Evolutionary conservation across 1,140 invertebrate species (phyloP).

Genomic region (Hydropsyche tenuis): DNA sequence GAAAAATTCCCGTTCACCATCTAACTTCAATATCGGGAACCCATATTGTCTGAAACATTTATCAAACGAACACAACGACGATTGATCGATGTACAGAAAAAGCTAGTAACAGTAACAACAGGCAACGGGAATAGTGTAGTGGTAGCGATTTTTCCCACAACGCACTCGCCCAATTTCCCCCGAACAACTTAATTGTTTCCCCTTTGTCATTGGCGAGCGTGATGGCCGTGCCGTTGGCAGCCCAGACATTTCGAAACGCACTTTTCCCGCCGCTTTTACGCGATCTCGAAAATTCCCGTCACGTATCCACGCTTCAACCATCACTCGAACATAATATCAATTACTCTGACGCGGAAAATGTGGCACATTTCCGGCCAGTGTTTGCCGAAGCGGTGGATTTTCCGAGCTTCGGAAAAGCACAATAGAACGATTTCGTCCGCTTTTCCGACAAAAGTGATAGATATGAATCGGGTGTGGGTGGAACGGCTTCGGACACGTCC

Average conservation of each 20-base stretch:
- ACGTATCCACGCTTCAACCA: conserved; percentile 47
- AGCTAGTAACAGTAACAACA: no score
- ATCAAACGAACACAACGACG: background rate
- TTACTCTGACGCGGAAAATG: conserved; percentile 34
- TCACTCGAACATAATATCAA: conserved; percentile 49
- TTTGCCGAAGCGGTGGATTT: no score
- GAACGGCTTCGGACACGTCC: no score
- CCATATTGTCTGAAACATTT: background rate
- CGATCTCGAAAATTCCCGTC: conserved; percentile 23
- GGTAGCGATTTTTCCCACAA: background rate
- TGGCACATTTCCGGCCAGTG: no score
- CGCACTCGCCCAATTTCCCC: conserved; percentile 9
- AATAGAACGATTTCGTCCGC: background rate
- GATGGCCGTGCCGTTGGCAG: conserved; percentile 18
- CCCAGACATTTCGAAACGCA: background rate
- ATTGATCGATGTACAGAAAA: conserved; percentile 4
- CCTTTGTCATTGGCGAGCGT: conserved; percentile 12
- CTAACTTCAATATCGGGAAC: no score
- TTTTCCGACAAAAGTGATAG: background rate
- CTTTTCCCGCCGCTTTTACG: conserved; percentile 16
- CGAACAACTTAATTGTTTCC: conserved; percentile 26
- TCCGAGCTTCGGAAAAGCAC: no score
- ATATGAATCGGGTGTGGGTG: no score
- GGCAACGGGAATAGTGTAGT: background rate
- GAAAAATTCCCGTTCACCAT: no score